Conservation (phyloP, 2,113 vertebrate genomes). For the Nothobranchius furzeri region DNA sequence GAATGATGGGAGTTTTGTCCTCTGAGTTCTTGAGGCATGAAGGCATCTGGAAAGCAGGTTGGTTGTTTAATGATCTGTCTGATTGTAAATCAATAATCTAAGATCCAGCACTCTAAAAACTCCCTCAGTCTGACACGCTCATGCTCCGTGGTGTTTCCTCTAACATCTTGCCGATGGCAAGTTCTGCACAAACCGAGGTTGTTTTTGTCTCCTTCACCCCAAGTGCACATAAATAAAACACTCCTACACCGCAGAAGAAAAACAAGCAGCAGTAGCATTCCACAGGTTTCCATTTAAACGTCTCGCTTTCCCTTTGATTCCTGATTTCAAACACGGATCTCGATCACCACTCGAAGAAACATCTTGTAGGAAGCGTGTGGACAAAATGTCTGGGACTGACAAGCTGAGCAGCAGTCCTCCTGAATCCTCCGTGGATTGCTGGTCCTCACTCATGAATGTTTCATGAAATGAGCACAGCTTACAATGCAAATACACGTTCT, state of each 20-base stretch:
- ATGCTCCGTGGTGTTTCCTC: slow-evolving; percentile 1
- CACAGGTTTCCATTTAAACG: slow-evolving; percentile 2
- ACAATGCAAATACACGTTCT: slow-evolving; percentile 51
- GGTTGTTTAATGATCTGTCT: slow-evolving; percentile 31
- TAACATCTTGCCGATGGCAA: neutral
- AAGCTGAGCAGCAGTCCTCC: slow-evolving; percentile 15
- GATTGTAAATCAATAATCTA: slow-evolving; percentile 41
- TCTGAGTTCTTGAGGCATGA: slow-evolving; percentile 14
- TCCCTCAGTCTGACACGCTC: slow-evolving; percentile 14
- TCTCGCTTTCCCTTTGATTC: fast-evolving
- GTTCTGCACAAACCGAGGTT: slow-evolving; percentile 19
- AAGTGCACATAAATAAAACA: slow-evolving; percentile 33
- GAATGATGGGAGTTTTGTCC: slow-evolving; percentile 46
- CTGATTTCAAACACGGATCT: slow-evolving; percentile 2
- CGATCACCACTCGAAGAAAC: slow-evolving; percentile 14
- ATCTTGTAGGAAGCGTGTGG: neutral
- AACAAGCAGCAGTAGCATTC: neutral
- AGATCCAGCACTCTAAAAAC: slow-evolving; percentile 17
- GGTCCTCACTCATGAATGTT: slow-evolving; percentile 42
- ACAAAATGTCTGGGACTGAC: slow-evolving; percentile 17
- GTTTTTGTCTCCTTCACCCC: slow-evolving; percentile 9
- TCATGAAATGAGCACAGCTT: slow-evolving; percentile 42
- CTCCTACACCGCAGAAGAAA: neutral
- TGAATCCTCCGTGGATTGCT: slow-evolving; percentile 23
- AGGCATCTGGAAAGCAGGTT: slow-evolving; percentile 2